Evolutionary conservation across 2,113 vertebrate genomes (phyloP).

Genomic region (Ceyx melanurus): DNA sequence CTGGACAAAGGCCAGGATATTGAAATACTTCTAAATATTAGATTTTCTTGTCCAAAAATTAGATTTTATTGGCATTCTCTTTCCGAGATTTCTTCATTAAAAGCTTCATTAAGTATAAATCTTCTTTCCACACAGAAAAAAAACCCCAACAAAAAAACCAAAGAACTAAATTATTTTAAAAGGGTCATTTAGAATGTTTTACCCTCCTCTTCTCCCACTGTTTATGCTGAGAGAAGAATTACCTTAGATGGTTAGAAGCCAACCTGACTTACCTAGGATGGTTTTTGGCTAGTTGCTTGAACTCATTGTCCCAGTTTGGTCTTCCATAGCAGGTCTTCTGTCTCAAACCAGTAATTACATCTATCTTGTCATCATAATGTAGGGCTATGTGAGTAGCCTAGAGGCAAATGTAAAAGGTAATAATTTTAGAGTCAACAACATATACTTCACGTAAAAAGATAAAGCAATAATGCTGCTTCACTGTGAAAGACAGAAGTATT

Average conservation of each 20-base stretch:
- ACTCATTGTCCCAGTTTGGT: slow-evolving; percentile 83
- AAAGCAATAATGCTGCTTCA: background rate
- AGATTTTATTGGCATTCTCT: slow-evolving; percentile 82
- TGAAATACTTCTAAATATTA: slow-evolving; percentile 84
- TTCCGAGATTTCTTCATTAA: slow-evolving; percentile 83
- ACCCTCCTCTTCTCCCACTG: slow-evolving; percentile 3
- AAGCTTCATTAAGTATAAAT: slow-evolving; percentile 82
- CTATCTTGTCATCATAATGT: slow-evolving; percentile 75
- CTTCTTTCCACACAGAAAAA: slow-evolving; percentile 74
- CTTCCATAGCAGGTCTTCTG: slow-evolving; percentile 83
- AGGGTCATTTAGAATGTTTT: slow-evolving; percentile 71
- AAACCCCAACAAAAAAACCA: background rate
- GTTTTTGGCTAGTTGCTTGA: slow-evolving; percentile 75
- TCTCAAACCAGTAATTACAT: slow-evolving; percentile 81
- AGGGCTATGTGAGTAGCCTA: slow-evolving; percentile 82
- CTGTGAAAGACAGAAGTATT: background rate
- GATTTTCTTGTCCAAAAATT: slow-evolving; percentile 84
- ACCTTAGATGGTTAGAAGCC: slow-evolving; percentile 29
- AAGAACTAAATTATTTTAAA: slow-evolving; percentile 71
- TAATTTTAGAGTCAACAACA: slow-evolving; percentile 4
- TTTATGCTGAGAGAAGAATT: slow-evolving; percentile 39
- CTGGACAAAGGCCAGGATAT: slow-evolving; percentile 83
- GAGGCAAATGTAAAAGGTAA: slow-evolving; percentile 40
- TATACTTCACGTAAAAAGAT: background rate
- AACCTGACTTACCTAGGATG: slow-evolving; percentile 77